Percentiles rank a stretch among this genome's conserved stretches.
Evolutionary conservation across 1,140 invertebrate species (phyloP).

Genomic region (Bacillus rossius): DNA sequence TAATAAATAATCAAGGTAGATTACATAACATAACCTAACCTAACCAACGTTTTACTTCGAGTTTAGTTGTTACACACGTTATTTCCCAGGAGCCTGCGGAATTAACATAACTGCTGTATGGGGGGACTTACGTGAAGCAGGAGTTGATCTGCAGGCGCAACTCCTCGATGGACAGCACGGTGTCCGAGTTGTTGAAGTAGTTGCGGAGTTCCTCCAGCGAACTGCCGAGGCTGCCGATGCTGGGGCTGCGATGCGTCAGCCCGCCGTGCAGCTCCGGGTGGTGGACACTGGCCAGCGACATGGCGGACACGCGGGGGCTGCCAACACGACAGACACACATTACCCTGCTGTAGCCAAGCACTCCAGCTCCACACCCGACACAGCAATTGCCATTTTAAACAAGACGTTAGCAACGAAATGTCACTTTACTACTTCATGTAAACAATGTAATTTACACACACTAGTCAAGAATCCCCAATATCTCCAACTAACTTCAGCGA

Average conservation of each 20-base stretch:
- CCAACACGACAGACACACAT: background rate
- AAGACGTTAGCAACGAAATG: background rate
- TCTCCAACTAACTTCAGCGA: too few relatives aligned
- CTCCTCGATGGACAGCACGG: slow-evolving; percentile 63
- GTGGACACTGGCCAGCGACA: slow-evolving; percentile 16
- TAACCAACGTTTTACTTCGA: too few relatives aligned
- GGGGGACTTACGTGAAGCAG: slow-evolving; percentile 64
- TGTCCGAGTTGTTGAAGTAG: slow-evolving; percentile 28
- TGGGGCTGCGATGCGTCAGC: slow-evolving; percentile 7
- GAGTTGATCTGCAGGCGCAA: slow-evolving; percentile 62
- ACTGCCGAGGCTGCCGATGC: slow-evolving; percentile 4
- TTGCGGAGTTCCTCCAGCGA: slow-evolving; percentile 18
- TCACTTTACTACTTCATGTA: too few relatives aligned
- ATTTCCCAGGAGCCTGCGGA: too few relatives aligned
- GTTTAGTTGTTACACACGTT: too few relatives aligned
- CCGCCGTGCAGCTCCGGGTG: slow-evolving; percentile 10
- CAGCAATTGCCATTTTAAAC: background rate
- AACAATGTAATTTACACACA: too few relatives aligned
- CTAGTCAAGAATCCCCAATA: too few relatives aligned
- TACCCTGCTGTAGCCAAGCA: background rate
- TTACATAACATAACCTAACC: too few relatives aligned
- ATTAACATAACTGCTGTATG: too few relatives aligned
- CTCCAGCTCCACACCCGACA: background rate
- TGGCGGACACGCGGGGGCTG: slow-evolving; percentile 6
- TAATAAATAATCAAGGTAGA: too few relatives aligned